Evolutionary conservation across 2,113 vertebrate genomes (phyloP), one percentile per base, ranked within the genome.

Genomic region (Andinoacara biseriatus): DNA sequence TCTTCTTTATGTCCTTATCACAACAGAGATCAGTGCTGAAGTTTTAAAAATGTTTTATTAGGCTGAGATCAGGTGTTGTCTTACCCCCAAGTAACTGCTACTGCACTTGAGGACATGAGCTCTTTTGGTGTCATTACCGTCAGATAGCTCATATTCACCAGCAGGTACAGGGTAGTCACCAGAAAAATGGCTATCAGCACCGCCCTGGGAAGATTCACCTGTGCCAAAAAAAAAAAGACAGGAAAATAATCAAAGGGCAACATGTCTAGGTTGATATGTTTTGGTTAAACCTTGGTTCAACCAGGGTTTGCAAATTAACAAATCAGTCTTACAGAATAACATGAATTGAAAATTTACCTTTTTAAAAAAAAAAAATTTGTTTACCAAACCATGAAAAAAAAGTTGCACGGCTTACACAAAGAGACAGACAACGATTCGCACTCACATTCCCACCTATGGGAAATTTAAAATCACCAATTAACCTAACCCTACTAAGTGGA

Each of bases 131-230:
- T 96, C 96, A 98, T 94, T 52, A 96, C 97, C 2, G 96, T 95
- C 81, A 98, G 92, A 92, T 98, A 98, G 93, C 97, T 99, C 83
- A 98, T 59, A 0, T 97, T 98, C 49, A 97, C 97, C 91, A 98
- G 93, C 89, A 98, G 58, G 58, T 97, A 98, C 40, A 98, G 92
- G 86, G 94, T 86, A 0, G 97, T 98, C 88, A 99, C 97, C 93
- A 97, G 83, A 62, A 97, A 96, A 78, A 97, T 96, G 79, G 97
- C 95, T 54, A 97, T 97, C 86, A 97, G 87, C 80, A 98, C 31
- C 0, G 96, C 96, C 87, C 96, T 93, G 17, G 97, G 96, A 57
- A 99, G 95, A 90, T 97, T 97, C 76, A 96, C 95, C 97, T 98
- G 90, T 56, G 18, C 75, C 10, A 57, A 14, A 59, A 49, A 67